A percentile compares a stretch with the other conserved stretches of the same genome.
Conservation (phyloP, 2,797 vertebrate genomes). For the Mastacembelus armatus region DNA sequence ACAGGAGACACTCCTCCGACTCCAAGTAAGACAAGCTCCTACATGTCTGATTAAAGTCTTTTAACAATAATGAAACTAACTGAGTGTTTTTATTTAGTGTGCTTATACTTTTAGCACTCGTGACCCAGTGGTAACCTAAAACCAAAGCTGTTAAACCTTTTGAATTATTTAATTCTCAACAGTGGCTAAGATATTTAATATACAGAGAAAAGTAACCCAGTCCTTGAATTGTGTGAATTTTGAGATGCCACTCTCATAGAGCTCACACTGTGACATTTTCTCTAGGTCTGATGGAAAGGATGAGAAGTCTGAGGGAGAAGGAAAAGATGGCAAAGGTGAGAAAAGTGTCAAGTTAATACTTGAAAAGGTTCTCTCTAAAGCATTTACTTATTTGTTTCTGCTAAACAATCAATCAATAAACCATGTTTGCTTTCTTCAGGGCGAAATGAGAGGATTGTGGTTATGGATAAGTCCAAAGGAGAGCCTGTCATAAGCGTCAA, state of each 20-base stretch:
- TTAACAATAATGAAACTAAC: too few relatives aligned
- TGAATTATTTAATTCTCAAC: not conserved
- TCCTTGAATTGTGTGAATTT: not conserved
- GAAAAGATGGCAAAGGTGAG: constrained; percentile 88
- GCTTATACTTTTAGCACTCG: not conserved
- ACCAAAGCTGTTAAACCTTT: not conserved
- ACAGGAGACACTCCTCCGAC: constrained; percentile 89
- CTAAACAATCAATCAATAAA: not conserved
- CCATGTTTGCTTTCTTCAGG: constrained; percentile 58
- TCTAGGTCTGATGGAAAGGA: constrained; percentile 85
- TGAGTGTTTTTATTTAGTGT: not conserved
- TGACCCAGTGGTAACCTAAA: not conserved
- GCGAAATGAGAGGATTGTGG: constrained; percentile 91
- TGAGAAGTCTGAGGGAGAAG: constrained; percentile 88
- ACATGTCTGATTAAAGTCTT: not conserved
- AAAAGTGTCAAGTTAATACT: not conserved
- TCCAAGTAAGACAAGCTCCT: constrained; percentile 83
- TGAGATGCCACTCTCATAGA: not conserved
- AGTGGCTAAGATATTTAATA: not conserved
- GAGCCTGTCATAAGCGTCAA: constrained; percentile 97
- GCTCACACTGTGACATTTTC: not conserved
- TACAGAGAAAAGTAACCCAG: not conserved
- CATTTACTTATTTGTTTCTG: not conserved
- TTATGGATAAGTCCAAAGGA: constrained; percentile 98
- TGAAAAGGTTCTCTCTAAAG: not conserved